Conservation (phyloP, 2,797 vertebrate genomes). For the Cottoperca gobio region DNA sequence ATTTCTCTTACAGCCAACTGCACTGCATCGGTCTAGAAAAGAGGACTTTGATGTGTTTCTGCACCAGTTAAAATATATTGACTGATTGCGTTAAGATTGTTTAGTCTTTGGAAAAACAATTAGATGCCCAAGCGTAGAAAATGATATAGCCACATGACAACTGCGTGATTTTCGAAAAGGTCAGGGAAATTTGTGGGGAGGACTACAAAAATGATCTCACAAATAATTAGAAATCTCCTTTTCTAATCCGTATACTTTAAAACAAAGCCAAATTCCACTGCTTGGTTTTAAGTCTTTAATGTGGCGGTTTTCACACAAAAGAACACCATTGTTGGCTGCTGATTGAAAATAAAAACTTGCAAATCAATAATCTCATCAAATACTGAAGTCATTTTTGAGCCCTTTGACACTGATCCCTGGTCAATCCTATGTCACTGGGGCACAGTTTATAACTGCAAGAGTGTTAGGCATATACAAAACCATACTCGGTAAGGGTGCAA, state of each 20-base stretch:
- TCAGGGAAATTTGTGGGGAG: slow-evolving; percentile 3
- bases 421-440: not conserved
- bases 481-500: not conserved
- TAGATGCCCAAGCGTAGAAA: not conserved
- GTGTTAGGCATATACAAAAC: slow-evolving; percentile 4
- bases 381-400: slow-evolving; percentile 7
- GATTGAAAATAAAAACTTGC: slow-evolving; percentile 21
- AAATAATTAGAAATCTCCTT: not conserved
- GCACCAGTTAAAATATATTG: slow-evolving; percentile 6
- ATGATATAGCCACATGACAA: not conserved
- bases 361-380: slow-evolving; percentile 31
- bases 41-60: slow-evolving; percentile 15
- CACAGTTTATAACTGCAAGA: not conserved
- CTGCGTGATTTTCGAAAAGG: slow-evolving; percentile 8
- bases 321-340: slow-evolving; percentile 21
- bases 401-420: slow-evolving; percentile 44
- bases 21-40: slow-evolving; percentile 1
- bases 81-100: slow-evolving; percentile 6
- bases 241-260: slow-evolving; percentile 31
- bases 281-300: slow-evolving; percentile 36
- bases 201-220: not conserved
- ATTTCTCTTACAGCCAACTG: not conserved
- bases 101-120: slow-evolving; percentile 19
- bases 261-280: slow-evolving; percentile 20
- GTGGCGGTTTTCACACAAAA: slow-evolving; percentile 3